Evolutionary conservation across 2,113 vertebrate species (phyloP).

Genomic region (Poeciliopsis turrubarensis): DNA sequence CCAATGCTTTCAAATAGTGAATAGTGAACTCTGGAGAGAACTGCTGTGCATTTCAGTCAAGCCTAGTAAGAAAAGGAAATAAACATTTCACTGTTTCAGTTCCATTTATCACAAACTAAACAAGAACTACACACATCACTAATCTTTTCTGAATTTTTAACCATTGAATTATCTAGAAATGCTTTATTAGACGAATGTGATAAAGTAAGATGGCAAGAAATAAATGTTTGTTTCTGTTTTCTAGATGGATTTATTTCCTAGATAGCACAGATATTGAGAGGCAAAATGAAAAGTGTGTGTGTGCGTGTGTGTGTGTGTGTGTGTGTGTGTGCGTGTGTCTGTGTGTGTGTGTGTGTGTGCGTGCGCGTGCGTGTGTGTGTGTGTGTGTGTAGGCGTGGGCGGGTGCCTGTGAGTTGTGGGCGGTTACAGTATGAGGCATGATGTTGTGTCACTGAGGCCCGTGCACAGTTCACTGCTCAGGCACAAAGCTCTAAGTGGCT

Average conservation of each 20-base stretch:
- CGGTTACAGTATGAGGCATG: constrained; percentile 63
- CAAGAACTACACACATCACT: too few species aligned
- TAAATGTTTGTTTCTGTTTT: neutral
- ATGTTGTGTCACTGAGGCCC: constrained; percentile 72
- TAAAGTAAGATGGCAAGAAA: neutral
- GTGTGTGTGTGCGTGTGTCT: neutral
- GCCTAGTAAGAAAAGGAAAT: neutral
- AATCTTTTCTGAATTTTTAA: neutral
- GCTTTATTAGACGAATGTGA: neutral
- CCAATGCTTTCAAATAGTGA: neutral
- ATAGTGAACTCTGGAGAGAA: constrained; percentile 42
- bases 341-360: constrained; percentile 12
- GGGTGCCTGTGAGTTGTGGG: constrained; percentile 14
- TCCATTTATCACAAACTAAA: neutral
- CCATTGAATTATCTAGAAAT: neutral
- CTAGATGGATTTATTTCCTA: constrained; percentile 30
- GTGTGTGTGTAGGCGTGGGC: constrained; percentile 14
- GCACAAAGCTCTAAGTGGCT: constrained; percentile 79
- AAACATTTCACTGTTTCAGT: neutral
- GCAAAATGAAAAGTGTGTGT: constrained; percentile 9
- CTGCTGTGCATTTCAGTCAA: constrained; percentile 23
- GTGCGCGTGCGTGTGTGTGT: constrained; percentile 17
- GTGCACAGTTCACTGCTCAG: constrained; percentile 76
- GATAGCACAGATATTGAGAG: constrained; percentile 32
- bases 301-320: constrained; percentile 6